Percentiles rank a stretch among this genome's conserved stretches.
phyloP scores from a whole-genome alignment of 2,797 vertebrate genomes.

The Labeo calbasu region DNA sequence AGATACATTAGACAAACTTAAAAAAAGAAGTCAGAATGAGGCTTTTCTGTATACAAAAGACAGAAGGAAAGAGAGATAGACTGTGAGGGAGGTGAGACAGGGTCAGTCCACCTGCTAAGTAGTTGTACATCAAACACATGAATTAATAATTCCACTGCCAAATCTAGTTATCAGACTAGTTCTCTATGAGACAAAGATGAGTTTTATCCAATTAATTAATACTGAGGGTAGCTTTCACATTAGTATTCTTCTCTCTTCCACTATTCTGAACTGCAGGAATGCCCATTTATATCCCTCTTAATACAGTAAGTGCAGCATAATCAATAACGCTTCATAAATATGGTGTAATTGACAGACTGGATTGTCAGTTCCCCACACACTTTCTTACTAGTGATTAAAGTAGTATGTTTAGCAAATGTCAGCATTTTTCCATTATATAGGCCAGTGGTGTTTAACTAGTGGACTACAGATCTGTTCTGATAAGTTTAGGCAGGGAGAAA shows the following conservation, averaged over 20 bases:
- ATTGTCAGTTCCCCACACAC: not conserved
- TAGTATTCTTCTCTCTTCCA: not conserved
- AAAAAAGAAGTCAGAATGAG: not conserved
- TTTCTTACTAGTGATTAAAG: constrained; percentile 8
- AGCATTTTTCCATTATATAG: constrained; percentile 20
- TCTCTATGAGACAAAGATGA: not conserved
- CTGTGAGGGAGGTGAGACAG: not conserved
- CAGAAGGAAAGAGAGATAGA: not conserved
- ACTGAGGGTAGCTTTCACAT: not conserved
- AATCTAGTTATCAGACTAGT: not conserved
- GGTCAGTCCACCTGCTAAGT: constrained; percentile 1
- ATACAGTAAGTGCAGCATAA: constrained; percentile 11
- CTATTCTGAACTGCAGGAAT: not conserved
- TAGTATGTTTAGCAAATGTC: not conserved
- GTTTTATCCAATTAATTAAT: constrained; percentile 4
- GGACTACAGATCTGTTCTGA: not conserved
- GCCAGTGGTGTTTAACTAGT: not conserved
- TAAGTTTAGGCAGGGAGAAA: not conserved
- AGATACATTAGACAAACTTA: not conserved
- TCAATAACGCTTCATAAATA: constrained; percentile 2
- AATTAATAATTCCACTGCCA: constrained; percentile 6
- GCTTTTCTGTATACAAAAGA: not conserved
- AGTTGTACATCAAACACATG: constrained; percentile 11
- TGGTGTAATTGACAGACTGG: not conserved
- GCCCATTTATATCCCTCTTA: constrained; percentile 1